Evolutionary conservation across 2,888 invertebrate genomes (phyloP), one percentile per base, ranked within the genome.

Genomic region (Synergus itoensis): DNA sequence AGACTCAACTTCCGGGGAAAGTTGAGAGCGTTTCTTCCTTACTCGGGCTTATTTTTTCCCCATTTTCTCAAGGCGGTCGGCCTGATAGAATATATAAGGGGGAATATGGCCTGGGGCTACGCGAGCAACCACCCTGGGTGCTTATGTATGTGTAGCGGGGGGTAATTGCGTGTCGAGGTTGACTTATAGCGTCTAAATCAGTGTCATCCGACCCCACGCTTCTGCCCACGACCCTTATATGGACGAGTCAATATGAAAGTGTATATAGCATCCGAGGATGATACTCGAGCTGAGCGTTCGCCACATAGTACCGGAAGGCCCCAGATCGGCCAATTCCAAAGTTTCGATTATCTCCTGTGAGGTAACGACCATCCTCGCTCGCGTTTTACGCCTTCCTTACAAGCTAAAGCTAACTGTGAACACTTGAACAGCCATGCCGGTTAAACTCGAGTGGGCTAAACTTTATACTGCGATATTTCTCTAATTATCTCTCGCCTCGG

Each of bases 121-220:
- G 16, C 7, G 16, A 53, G 73, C 53, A 73, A 28, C 16, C 36
- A 53, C 28, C 53, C 36, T 40, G 40, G 53, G 53, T 73, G 73
- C 73, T n/a, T 28, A 28, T 21, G 28, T 69, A 69, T 28, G 28
- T 69, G 28, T 21, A 40, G n/a, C 40, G 53, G 73, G 73, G 73
- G 73, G 89, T 91, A 90, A 91, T 91, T 91, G 89, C 87, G 88
- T 87, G 91, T 91, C 91, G 88, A 85, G 86, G 85, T 85, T 91
- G 91, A 91, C 90, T 91, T 91, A 91, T 91, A 88, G 91, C 91
- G 86, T 89, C 89, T 90, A 90, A 90, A 91, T 91, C 90, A 89
- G 88, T 89, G 88, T 88, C 89, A 87, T 85, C 86, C 86, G 79
- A 78, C 78, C 80, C 62, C 82, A 81, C 77, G 81, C 83, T 83